A percentile compares a stretch with the other conserved stretches of the same genome.
Conservation (phyloP, 1,140 invertebrate species). For the Drosophila malerkotliana region DNA sequence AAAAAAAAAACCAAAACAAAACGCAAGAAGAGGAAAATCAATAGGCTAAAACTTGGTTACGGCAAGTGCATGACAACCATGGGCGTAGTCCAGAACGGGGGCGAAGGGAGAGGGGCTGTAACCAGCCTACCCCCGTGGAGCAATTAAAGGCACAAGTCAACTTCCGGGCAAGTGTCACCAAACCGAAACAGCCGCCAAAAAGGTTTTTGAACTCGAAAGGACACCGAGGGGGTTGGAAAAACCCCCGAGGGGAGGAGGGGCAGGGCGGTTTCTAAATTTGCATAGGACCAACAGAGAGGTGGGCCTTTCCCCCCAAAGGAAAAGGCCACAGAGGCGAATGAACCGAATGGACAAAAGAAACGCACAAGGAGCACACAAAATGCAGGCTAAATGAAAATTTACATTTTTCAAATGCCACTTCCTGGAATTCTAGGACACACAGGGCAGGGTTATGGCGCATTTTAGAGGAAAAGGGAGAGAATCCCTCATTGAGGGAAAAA, state of each 20-base stretch:
- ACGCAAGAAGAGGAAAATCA: conserved; percentile 56
- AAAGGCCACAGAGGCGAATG: conserved; percentile 41
- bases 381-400: conserved; percentile 20
- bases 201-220: conserved; percentile 68
- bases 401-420: conserved; percentile 18
- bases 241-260: too few species aligned
- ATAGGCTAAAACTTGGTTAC: conserved; percentile 58
- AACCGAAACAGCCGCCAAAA: conserved; percentile 45
- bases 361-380: conserved; percentile 3
- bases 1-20: conserved; percentile 42
- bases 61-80: conserved; percentile 63
- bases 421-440: conserved; percentile 10
- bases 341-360: conserved; percentile 27
- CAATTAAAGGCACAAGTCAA: conserved; percentile 65
- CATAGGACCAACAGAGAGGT: conserved; percentile 56
- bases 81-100: neutral
- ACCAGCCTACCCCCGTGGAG: conserved; percentile 23
- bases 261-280: conserved; percentile 54
- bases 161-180: conserved; percentile 77
- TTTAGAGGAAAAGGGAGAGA: neutral
- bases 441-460: neutral
- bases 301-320: conserved; percentile 1
- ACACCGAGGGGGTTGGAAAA: conserved; percentile 8
- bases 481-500: too few species aligned
- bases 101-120: too few species aligned